A percentile compares a stretch with the other conserved stretches of the same genome.
Conservation (phyloP, 1,140 invertebrate genomes). For the Trigoniulus corallinus region DNA sequence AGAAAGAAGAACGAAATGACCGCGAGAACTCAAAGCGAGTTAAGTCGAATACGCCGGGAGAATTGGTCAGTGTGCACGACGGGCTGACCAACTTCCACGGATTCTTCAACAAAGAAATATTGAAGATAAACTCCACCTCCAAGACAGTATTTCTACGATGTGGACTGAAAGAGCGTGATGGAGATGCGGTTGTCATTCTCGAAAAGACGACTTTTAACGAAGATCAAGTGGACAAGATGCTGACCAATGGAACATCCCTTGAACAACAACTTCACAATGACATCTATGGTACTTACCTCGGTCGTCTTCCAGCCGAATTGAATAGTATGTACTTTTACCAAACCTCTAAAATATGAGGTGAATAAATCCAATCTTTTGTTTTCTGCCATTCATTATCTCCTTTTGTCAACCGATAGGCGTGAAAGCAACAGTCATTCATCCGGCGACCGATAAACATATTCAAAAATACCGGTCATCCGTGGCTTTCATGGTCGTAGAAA, state of each 20-base stretch:
- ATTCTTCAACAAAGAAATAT: no score
- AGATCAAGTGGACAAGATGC: constrained; percentile 37
- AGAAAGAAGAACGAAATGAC: no score
- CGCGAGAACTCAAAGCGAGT: no score
- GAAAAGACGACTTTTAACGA: constrained; percentile 69
- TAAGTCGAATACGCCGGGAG: no score
- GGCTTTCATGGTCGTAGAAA: constrained; percentile 61
- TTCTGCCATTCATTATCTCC: constrained; percentile 7
- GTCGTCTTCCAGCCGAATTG: constrained; percentile 39
- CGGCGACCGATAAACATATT: constrained; percentile 81
- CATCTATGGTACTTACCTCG: constrained; percentile 69
- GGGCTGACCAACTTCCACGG: no score
- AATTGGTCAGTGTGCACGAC: no score
- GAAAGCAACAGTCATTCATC: constrained; percentile 72
- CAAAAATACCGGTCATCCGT: constrained; percentile 61
- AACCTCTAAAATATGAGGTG: constrained; percentile 1
- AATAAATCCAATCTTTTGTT: neutral
- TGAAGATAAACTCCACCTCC: no score
- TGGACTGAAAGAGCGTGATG: no score
- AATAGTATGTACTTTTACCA: constrained; percentile 40
- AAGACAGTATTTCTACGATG: no score
- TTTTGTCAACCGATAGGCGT: constrained; percentile 39
- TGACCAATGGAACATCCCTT: constrained; percentile 37
- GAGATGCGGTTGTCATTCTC: constrained; percentile 31
- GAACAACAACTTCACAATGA: constrained; percentile 59